Base-by-base conservation (phyloP, 2,797 vertebrate genomes). In the Platyrinchus mystaceus region DNA sequence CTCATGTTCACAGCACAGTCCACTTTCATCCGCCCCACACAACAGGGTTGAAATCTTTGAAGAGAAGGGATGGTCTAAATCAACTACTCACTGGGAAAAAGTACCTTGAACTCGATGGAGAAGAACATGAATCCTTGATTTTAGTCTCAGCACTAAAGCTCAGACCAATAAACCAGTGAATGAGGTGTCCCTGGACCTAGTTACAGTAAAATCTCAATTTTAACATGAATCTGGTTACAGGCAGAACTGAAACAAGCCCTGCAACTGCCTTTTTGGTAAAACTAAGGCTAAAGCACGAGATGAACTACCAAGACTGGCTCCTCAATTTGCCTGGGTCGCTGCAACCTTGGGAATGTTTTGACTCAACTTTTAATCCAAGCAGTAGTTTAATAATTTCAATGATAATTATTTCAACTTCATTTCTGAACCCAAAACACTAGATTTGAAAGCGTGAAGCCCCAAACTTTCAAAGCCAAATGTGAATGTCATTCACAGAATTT, bases 311-410 rank as follows among this genome's bases (percentile, higher is more conserved):
- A 34, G 44, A 22, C 8, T 6, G 22, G 55, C 32, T 75, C 50
- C 41, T 36, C 17, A 7, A 21, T 28, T 34, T 76, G 36, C 30
- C 26, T 26, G 1, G 1, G 3, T 0, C 41, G 22, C 32, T 24
- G 20, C 6, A 78, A 8, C 30, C 43, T 10, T 4, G 11, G 50
- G 12, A 5, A 44, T 30, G 44, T 8, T 49, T 59, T 19, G 15
- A 5, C 17, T 7, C 14, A 23, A 13, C 28, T 70, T 53, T 9
- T 15, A 74, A 44, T 8, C 10, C 20, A 1, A 4, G 30, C 27
- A 26, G 37, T 2, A 26, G 46, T 32, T 23, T 44, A n/a, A n/a
- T 17, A 9, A 34, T 26, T 24, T 24, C 9, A 26, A 28, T 18
- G 26, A 9, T 62, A 63, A 56, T 46, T 46, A 30, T 64, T 66